Evolutionary conservation across 2,797 vertebrate genomes (phyloP).

Genomic region (Protosalanx chinensis): DNA sequence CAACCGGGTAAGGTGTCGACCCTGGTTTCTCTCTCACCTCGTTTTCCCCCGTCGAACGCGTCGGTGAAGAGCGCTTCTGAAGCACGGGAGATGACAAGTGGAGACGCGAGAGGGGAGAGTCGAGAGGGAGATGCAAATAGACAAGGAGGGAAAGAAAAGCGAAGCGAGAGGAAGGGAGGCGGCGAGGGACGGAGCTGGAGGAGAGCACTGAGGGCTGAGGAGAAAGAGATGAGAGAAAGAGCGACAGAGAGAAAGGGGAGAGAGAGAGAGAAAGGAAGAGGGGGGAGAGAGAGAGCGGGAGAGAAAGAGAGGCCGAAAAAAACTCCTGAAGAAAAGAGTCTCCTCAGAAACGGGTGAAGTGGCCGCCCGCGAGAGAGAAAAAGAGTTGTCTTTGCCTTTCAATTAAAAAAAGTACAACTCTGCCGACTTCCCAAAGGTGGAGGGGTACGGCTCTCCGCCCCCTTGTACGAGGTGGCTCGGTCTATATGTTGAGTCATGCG

Average conservation of each 20-base stretch:
- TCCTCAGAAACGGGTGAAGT: constrained; percentile 37
- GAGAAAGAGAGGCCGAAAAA: constrained; percentile 46
- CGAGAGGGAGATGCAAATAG: constrained; percentile 24
- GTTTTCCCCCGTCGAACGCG: constrained; percentile 21
- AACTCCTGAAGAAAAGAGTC: constrained; percentile 20
- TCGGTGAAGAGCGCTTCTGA: constrained; percentile 35
- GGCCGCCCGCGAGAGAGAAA: background rate
- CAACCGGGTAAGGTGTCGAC: too few relatives aligned
- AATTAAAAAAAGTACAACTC: constrained; percentile 60
- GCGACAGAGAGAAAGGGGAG: background rate
- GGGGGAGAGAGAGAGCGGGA: background rate
- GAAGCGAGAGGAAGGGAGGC: constrained; percentile 5
- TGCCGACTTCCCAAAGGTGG: constrained; percentile 42
- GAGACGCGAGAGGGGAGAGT: constrained; percentile 2
- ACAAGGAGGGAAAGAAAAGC: constrained; percentile 12
- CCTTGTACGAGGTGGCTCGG: constrained; percentile 41
- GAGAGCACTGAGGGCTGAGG: background rate
- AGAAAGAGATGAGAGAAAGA: constrained; percentile 12
- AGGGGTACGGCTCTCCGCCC: constrained; percentile 38
- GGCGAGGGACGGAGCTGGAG: constrained; percentile 3
- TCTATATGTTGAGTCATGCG: background rate
- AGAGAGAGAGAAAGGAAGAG: background rate
- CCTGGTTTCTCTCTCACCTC: background rate
- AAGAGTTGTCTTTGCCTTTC: constrained; percentile 44
- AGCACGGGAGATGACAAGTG: constrained; percentile 27